Percentiles rank a stretch among this genome's conserved stretches.
Conservation (phyloP, 2,797 vertebrate species). For the Poliocrania exsul region DNA sequence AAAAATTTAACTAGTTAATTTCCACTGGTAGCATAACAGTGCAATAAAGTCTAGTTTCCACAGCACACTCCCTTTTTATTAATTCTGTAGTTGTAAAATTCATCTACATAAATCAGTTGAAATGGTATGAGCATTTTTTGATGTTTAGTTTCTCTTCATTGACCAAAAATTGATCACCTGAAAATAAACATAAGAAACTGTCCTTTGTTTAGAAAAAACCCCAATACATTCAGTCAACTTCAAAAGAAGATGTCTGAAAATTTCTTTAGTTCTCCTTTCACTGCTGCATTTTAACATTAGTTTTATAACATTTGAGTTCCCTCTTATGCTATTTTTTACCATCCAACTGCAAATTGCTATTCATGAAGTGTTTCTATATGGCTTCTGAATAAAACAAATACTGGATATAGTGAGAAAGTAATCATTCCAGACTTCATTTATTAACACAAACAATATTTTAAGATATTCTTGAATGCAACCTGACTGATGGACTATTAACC, state of each 20-base stretch:
- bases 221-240: neutral
- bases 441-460: slow-evolving; percentile 23
- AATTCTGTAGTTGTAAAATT: neutral
- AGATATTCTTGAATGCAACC: slow-evolving; percentile 9
- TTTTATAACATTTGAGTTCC: neutral
- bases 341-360: neutral
- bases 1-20: neutral
- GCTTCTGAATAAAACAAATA: slow-evolving; percentile 40
- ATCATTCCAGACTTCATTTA: slow-evolving; percentile 41
- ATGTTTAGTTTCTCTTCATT: neutral
- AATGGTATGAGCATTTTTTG: neutral
- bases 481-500: slow-evolving; percentile 17
- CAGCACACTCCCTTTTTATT: neutral
- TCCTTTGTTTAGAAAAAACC: neutral
- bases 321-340: neutral
- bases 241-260: neutral
- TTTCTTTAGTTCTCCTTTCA: neutral
- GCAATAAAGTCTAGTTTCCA: neutral
- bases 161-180: neutral
- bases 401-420: neutral
- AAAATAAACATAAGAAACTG: neutral
- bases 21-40: neutral
- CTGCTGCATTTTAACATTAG: neutral
- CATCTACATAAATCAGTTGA: neutral
- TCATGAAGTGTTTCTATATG: slow-evolving; percentile 16